Evolutionary conservation across 2,797 vertebrate species (phyloP).

Genomic region (Falco cherrug): DNA sequence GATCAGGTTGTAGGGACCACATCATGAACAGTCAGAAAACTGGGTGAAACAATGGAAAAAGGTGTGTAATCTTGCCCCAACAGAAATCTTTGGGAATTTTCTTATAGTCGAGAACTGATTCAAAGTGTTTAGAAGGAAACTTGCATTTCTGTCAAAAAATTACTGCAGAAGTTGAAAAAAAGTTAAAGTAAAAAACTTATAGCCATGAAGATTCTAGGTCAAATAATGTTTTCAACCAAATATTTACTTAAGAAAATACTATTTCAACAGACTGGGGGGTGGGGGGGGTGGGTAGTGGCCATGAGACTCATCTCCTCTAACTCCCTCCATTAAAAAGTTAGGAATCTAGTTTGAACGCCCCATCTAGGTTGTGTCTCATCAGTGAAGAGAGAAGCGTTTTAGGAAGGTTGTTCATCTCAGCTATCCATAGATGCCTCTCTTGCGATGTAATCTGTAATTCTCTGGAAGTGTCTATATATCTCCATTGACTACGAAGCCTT

Average conservation of each 20-base stretch:
- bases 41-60: not conserved
- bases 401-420: not conserved
- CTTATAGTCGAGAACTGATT: not conserved
- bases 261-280: not conserved
- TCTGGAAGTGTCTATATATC: not conserved
- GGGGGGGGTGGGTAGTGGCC: too few species aligned
- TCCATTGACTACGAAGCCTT: slow-evolving; percentile 17
- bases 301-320: not conserved
- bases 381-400: not conserved
- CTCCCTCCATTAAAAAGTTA: not conserved
- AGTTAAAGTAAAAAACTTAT: not conserved
- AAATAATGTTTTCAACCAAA: not conserved
- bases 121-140: not conserved
- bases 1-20: not conserved
- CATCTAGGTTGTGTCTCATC: not conserved
- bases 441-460: slow-evolving; percentile 5
- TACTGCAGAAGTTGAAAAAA: not conserved
- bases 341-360: not conserved
- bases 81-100: not conserved
- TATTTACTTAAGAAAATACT: not conserved
- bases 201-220: not conserved
- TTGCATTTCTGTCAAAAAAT: not conserved
- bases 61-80: not conserved
- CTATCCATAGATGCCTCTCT: not conserved
- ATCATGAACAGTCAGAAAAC: not conserved